Percentiles rank a stretch among this genome's conserved stretches.
phyloP scores from a whole-genome alignment of 2,888 invertebrate species.

The Spodoptera picta region DNA sequence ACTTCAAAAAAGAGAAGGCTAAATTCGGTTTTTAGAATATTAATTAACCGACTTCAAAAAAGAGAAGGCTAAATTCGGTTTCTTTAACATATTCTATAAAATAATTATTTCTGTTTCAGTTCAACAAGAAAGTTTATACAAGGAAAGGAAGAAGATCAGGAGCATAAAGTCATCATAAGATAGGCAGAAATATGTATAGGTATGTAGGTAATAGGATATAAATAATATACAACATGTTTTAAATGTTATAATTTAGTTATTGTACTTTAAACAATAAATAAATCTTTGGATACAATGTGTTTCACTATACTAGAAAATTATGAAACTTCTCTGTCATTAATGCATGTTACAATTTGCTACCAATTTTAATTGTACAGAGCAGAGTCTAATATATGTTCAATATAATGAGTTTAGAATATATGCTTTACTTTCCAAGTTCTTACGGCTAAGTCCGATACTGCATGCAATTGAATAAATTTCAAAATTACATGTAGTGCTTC shows the following conservation, averaged over 20 bases:
- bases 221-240: slow-evolving; percentile 67
- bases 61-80: too few relatives aligned
- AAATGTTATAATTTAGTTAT: slow-evolving; percentile 81
- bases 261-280: slow-evolving; percentile 83
- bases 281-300: slow-evolving; percentile 81
- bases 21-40: too few relatives aligned
- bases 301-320: slow-evolving; percentile 71
- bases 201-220: slow-evolving; percentile 59
- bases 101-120: slow-evolving; percentile 87
- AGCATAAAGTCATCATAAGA: slow-evolving; percentile 86
- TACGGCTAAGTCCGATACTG: slow-evolving; percentile 56
- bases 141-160: slow-evolving; percentile 93
- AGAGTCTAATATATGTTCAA: slow-evolving; percentile 70
- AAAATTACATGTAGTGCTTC: slow-evolving; percentile 58
- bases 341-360: slow-evolving; percentile 61
- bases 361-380: slow-evolving; percentile 62
- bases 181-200: slow-evolving; percentile 6
- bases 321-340: slow-evolving; percentile 60
- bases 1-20: too few relatives aligned
- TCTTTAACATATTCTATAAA: too few relatives aligned
- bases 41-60: too few relatives aligned
- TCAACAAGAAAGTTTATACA: slow-evolving; percentile 84
- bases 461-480: slow-evolving; percentile 51
- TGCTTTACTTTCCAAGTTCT: slow-evolving; percentile 77
- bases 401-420: slow-evolving; percentile 85